Percentiles rank a stretch among this genome's conserved stretches.
phyloP scores from a whole-genome alignment of 2,113 vertebrate species.

The Melanocharis versteri region DNA sequence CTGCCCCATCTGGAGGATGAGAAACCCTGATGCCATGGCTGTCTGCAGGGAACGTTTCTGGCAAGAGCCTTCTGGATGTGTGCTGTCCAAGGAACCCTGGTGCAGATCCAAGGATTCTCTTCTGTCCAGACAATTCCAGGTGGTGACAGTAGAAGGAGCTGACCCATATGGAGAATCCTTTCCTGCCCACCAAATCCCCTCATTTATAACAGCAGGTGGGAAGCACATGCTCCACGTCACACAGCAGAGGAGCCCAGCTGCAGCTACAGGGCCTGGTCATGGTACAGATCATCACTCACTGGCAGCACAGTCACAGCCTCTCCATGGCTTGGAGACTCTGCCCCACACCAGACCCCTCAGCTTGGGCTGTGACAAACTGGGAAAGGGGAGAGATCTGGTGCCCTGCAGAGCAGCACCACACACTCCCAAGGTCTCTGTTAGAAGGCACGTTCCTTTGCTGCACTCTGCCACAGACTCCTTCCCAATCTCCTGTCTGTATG shows the following conservation, averaged over 20 bases:
- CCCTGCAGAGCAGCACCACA: not conserved
- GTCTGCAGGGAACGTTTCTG: not conserved
- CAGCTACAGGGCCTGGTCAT: not conserved
- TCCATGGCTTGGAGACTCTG: not conserved
- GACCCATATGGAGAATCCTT: not conserved
- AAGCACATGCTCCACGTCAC: not conserved
- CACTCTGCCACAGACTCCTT: not conserved
- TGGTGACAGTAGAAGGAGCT: not conserved
- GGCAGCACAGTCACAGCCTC: not conserved
- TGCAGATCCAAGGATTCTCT: not conserved
- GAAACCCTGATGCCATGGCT: not conserved
- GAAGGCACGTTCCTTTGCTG: not conserved
- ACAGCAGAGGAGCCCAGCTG: not conserved
- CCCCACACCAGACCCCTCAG: not conserved
- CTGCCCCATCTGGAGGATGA: not conserved
- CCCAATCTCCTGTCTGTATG: rapidly evolving
- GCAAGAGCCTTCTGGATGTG: not conserved
- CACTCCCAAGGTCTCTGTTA: not conserved
- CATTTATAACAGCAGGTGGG: not conserved
- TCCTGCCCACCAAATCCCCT: not conserved
- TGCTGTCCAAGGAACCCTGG: not conserved
- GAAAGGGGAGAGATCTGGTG: not conserved
- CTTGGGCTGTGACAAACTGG: not conserved
- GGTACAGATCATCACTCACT: not conserved
- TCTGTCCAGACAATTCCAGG: not conserved